Conservation (phyloP, 2,797 vertebrate genomes). For the Malacoraja senta region DNA sequence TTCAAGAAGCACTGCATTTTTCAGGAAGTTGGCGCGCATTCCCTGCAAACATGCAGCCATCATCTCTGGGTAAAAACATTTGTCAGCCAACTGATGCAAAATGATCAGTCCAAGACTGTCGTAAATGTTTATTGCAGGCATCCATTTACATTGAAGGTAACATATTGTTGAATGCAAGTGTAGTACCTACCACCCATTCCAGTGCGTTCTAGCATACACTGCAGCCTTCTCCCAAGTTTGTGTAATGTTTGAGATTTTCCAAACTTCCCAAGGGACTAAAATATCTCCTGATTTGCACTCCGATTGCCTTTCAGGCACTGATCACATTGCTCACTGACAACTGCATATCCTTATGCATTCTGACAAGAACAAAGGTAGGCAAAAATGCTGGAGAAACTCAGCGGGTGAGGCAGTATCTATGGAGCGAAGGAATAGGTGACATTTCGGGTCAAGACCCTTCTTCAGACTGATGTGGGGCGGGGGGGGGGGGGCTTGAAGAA, state of each 20-base stretch:
- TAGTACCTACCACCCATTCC: background rate
- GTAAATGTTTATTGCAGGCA: background rate
- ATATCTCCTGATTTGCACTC: background rate
- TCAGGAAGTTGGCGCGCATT: background rate
- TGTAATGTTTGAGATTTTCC: background rate
- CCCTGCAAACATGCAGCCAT: background rate
- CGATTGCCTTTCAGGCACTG: background rate
- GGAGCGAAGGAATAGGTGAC: too few relatives aligned
- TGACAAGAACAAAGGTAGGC: too few relatives aligned
- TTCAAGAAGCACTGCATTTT: background rate
- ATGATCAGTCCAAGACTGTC: background rate
- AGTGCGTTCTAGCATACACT: background rate
- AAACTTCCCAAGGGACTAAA: background rate
- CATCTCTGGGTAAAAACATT: background rate
- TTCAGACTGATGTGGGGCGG: too few relatives aligned
- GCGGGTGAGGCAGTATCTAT: too few relatives aligned
- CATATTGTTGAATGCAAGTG: background rate
- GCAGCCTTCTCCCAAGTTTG: background rate
- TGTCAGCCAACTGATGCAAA: background rate
- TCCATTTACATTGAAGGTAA: background rate
- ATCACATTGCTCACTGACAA: background rate
- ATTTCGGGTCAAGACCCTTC: too few relatives aligned
- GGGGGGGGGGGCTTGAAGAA: too few relatives aligned
- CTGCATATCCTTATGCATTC: background rate
- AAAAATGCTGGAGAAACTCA: too few relatives aligned